Evolutionary conservation across 2,113 vertebrate genomes (phyloP), one percentile per base, ranked within the genome.

Genomic region (Gymnarchus niloticus): DNA sequence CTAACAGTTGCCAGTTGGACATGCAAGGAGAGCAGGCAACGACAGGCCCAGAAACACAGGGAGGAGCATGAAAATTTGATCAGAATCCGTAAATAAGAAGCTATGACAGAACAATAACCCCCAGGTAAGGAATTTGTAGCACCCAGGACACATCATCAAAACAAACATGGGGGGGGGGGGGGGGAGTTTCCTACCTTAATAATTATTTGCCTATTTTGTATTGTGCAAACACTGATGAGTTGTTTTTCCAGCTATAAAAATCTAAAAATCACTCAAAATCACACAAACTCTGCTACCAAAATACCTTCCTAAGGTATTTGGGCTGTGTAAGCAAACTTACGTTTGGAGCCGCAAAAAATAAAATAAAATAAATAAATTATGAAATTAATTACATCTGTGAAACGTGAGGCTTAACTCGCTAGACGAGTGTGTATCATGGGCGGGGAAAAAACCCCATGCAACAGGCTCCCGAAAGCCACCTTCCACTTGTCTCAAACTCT

Each of bases 381-480:
- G n/a, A 80, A 80, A 48, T 37, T 25, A 80, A 80, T 48, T 37
- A 80, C 41, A 48, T 80, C 41, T 80, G 76, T 49, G 44, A 81
- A 25, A 44, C 48, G 48, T 49, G 48, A 81, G 25, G 77, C 77
- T 44, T 8, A 81, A 81, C 77, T 25, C 48, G 77, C 77, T 81
- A 81, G 23, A 51, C 77, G n/a, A 49, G 77, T 81, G 49, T 49
- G 21, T 23, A 81, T 73, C 33, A n/a, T 57, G 56, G 56, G 2
- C 56, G 23, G 48, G 12, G 77, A 10, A 61, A 61, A 61, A 69
- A 65, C 28, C 4, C 4, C 33, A 37, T 69, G 61, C 28, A 37
- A 41, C 65, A 28, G 1, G 65, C 28, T 6, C 41, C 65, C 19
- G 33, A 41, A 28, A 37, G 14, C 65, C 65, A 19, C 14, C 65